phyloP scores from a whole-genome alignment of 2,113 vertebrate genomes.

The Leptosomus discolor region DNA sequence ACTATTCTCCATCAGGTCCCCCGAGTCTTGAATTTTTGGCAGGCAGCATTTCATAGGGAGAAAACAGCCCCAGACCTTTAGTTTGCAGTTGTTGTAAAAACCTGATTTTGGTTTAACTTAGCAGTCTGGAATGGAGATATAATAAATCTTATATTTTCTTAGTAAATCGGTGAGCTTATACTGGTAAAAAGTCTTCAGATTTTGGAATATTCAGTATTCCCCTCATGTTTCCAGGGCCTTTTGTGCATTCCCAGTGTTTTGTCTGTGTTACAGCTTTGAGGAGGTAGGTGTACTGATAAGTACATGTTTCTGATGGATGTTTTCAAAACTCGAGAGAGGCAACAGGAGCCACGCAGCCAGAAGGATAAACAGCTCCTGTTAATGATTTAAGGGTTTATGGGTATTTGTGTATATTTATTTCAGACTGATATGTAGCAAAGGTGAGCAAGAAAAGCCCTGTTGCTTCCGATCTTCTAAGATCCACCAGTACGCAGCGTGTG shows the following conservation, averaged over 20 bases:
- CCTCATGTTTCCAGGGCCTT: not conserved
- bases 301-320: not conserved
- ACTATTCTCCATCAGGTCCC: not conserved
- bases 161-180: not conserved
- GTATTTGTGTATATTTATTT: fast-evolving
- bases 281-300: not conserved
- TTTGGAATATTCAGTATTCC: not conserved
- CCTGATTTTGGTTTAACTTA: not conserved
- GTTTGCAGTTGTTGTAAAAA: not conserved
- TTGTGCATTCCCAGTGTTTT: not conserved
- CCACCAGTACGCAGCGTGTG: fast-evolving
- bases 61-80: not conserved
- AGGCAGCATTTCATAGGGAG: not conserved
- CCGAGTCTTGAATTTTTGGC: not conserved
- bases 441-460: not conserved
- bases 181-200: not conserved
- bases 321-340: not conserved
- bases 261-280: not conserved
- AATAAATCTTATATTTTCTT: not conserved
- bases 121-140: not conserved
- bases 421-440: not conserved
- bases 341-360: not conserved
- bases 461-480: not conserved
- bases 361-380: not conserved
- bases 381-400: not conserved